These are phyloP conservation scores for Pristis pectinata DNA, from an alignment of 2,797 vertebrate genomes.

Conservation along the genomic window DNA sequence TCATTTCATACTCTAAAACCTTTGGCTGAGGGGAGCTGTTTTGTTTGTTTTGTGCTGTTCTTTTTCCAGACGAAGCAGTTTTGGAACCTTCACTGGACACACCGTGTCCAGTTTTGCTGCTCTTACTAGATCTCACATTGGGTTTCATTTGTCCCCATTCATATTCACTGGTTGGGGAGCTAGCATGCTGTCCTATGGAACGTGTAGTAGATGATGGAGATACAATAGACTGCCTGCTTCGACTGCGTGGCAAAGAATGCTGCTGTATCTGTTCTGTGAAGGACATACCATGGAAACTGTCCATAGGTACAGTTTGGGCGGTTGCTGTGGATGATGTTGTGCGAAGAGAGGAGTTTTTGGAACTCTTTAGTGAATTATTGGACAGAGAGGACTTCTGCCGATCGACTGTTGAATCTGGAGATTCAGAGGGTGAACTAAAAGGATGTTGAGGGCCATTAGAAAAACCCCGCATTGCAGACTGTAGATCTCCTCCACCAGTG, in stretches of 20 bases:
- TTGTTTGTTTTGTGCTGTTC: constrained; percentile 64
- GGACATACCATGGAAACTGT: constrained; percentile 85
- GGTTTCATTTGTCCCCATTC: constrained; percentile 92
- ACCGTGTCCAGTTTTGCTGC: constrained; percentile 68
- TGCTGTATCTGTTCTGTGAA: constrained; percentile 97
- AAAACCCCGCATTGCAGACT: constrained; percentile 71
- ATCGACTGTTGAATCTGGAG: constrained; percentile 90
- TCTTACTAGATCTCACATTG: constrained; percentile 77
- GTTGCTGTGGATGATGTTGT: constrained; percentile 94
- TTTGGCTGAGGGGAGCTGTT: constrained; percentile 69
- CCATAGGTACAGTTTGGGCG: constrained; percentile 92
- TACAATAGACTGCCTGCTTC: constrained; percentile 88
- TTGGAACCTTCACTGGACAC: constrained; percentile 64
- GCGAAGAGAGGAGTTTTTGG: constrained; percentile 90
- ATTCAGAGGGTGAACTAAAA: constrained; percentile 93
- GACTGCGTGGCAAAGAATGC: constrained; percentile 89
- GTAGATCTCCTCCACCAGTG: constrained; percentile 79
- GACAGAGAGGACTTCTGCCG: constrained; percentile 90
- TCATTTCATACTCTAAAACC: constrained; percentile 95
- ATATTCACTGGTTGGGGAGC: constrained; percentile 83
- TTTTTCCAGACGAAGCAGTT: constrained; percentile 74
- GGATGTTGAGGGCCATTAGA: constrained; percentile 84
- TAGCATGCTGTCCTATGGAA: constrained; percentile 74
- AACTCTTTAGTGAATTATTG: constrained; percentile 96
- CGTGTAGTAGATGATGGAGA: constrained; percentile 89